Conservation (phyloP, 2,888 invertebrate species). For the Zygothrica quintamaculata region DNA sequence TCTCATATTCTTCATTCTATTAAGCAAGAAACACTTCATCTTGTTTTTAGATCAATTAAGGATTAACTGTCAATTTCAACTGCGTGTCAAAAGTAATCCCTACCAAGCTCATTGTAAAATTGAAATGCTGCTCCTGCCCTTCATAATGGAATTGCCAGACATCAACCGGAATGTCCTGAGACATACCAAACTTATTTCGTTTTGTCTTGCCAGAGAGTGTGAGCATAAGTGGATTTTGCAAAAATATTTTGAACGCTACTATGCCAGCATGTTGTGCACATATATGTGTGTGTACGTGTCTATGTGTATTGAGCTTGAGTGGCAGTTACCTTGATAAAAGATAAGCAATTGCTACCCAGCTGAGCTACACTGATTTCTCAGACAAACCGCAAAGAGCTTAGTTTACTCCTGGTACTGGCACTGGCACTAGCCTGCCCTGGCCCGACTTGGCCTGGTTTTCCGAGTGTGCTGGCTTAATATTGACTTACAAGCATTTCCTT, state of each 20-base stretch:
- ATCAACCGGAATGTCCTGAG: conserved; percentile 40
- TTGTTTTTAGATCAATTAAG: conserved; percentile 73
- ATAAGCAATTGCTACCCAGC: conserved; percentile 57
- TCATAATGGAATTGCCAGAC: conserved; percentile 2
- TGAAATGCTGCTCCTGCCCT: conserved; percentile 33
- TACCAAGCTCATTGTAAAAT: conserved; percentile 55
- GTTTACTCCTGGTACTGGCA: too few relatives aligned
- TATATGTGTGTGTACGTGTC: conserved; percentile 17
- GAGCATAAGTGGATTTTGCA: conserved; percentile 67
- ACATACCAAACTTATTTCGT: conserved; percentile 6
- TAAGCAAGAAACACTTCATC: neutral
- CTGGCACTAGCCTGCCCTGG: too few relatives aligned
- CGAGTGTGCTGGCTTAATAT: conserved; percentile 64
- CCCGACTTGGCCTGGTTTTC: conserved; percentile 20
- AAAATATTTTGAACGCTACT: conserved; percentile 56
- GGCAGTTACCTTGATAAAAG: conserved; percentile 61
- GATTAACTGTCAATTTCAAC: conserved; percentile 74
- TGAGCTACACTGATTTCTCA: conserved; percentile 28
- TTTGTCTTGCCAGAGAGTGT: conserved; percentile 27
- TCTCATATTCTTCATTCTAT: neutral
- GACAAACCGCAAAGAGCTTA: conserved; percentile 50
- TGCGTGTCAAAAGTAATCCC: conserved; percentile 54
- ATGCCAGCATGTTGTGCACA: conserved; percentile 20
- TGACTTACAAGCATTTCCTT: conserved; percentile 56
- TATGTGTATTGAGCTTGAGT: conserved; percentile 31